Percentiles rank a stretch among this genome's conserved stretches.
Evolutionary conservation across 1,140 invertebrate species (phyloP).

Genomic region (Brachionus sp.): DNA sequence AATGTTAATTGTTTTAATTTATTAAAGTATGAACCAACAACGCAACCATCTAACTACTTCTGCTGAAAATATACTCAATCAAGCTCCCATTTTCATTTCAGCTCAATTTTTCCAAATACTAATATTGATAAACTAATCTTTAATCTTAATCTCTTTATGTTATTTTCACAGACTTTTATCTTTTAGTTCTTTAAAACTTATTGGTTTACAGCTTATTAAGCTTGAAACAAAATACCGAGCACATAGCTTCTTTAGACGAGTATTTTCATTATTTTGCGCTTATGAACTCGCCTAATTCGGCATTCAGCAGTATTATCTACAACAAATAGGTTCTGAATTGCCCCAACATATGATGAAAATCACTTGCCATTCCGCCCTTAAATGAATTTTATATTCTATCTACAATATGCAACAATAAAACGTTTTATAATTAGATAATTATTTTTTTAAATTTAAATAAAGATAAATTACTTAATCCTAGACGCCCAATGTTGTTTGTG

Average conservation of each 20-base stretch:
- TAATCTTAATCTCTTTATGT: conserved; percentile 27
- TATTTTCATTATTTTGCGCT: neutral
- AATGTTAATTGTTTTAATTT: neutral
- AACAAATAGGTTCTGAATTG: neutral
- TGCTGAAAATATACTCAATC: neutral
- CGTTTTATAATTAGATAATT: neutral
- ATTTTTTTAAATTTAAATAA: neutral
- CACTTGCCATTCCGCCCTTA: neutral
- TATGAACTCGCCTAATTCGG: neutral
- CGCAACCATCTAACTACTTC: neutral
- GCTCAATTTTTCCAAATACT: neutral
- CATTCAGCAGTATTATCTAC: neutral
- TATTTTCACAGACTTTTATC: conserved; percentile 37
- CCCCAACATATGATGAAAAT: neutral
- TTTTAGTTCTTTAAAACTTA: conserved; percentile 16
- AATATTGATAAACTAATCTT: conserved; percentile 31
- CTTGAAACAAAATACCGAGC: neutral
- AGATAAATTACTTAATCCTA: neutral
- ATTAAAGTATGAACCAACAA: neutral
- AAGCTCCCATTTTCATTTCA: neutral
- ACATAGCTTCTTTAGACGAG: neutral
- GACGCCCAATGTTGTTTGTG: neutral
- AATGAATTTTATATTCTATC: neutral
- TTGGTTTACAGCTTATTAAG: conserved; percentile 11
- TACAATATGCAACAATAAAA: neutral